Evolutionary conservation across 2,888 invertebrate genomes (phyloP).

Genomic region (Epinotia nisella): DNA sequence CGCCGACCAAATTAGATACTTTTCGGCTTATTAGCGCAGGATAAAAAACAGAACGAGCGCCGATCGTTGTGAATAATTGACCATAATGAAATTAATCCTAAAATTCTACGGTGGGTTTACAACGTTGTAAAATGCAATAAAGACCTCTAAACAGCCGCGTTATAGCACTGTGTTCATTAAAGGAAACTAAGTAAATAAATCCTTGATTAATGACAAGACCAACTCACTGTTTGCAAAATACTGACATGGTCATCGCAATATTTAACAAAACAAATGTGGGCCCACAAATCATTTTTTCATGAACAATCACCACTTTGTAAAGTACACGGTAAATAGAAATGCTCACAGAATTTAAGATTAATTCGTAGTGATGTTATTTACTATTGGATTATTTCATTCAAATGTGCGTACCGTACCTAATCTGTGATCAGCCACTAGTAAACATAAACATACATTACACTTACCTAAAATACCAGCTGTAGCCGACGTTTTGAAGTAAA

Average conservation of each 20-base stretch:
- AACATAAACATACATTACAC: conserved; percentile 46
- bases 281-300: too few relatives aligned
- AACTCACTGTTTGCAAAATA: conserved; percentile 12
- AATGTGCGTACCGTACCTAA: conserved; percentile 42
- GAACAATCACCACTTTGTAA: not conserved
- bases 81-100: conserved; percentile 84
- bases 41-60: conserved; percentile 76
- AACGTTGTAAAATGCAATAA: conserved; percentile 83
- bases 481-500: conserved; percentile 42
- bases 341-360: not conserved
- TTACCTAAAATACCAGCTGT: conserved; percentile 41
- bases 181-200: conserved; percentile 34
- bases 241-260: not conserved
- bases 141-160: conserved; percentile 76
- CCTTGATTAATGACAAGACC: conserved; percentile 8
- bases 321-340: not conserved
- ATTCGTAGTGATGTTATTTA: conserved; percentile 5
- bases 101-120: conserved; percentile 84
- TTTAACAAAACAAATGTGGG: not conserved
- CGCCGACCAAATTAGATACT: conserved; percentile 82
- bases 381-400: conserved; percentile 32
- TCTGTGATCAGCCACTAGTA: conserved; percentile 48
- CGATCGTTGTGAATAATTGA: conserved; percentile 83
- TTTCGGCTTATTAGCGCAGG: conserved; percentile 81
- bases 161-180: conserved; percentile 68